Percentiles rank a stretch among this genome's conserved stretches.
Evolutionary conservation across 2,888 invertebrate genomes (phyloP).

Genomic region (Plebejus anna): DNA sequence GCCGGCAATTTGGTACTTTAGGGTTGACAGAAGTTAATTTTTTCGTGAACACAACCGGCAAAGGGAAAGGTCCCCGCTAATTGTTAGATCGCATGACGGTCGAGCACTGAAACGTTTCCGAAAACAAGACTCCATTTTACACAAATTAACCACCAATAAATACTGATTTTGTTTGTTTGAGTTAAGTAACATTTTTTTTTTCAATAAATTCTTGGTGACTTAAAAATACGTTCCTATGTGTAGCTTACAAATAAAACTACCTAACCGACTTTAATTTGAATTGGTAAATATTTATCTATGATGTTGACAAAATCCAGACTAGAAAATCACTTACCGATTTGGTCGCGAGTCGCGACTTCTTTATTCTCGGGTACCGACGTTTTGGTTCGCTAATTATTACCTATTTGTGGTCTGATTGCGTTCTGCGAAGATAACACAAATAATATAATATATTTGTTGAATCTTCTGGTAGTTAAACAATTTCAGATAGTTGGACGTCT

Average conservation of each 20-base stretch:
- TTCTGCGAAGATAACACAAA: no score
- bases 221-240: background rate
- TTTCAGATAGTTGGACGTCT: no score
- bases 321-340: no score
- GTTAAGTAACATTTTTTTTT: constrained; percentile 1
- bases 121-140: constrained; percentile 63
- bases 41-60: constrained; percentile 29
- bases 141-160: constrained; percentile 47
- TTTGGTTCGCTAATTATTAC: no score
- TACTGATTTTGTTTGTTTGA: constrained; percentile 23
- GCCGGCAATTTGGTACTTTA: constrained; percentile 12
- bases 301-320: no score
- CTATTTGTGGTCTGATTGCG: no score
- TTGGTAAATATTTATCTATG: no score
- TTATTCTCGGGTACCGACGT: no score
- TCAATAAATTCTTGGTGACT: background rate
- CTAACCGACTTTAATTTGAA: no score
- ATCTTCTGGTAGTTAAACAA: no score
- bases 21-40: constrained; percentile 31
- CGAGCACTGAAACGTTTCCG: constrained; percentile 58
- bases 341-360: no score
- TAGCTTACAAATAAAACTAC: background rate
- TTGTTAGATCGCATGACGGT: constrained; percentile 61
- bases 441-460: no score
- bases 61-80: constrained; percentile 45